Evolutionary conservation across 2,797 vertebrate genomes (phyloP), one percentile per base, ranked within the genome.

Genomic region (Neomorphus geoffroyi): DNA sequence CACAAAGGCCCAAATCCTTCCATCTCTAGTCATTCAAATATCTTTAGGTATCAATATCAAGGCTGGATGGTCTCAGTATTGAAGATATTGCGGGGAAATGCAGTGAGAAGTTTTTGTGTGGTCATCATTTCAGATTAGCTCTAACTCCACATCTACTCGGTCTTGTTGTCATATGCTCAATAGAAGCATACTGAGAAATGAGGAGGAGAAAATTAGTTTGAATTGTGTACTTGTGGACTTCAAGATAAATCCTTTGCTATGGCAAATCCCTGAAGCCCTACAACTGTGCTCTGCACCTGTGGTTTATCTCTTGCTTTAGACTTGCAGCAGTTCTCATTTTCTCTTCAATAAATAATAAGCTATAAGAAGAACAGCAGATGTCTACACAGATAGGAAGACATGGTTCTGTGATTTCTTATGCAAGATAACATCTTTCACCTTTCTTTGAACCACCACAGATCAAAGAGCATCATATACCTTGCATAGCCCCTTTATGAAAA

Each of bases 311-410:
- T 78, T 67, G 33, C 39, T 81, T 70, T 75, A 72, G 18, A n/a
- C 8, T 13, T 67, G 45, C 17, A 54, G 56, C 8, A 66, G 17
- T 58, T 89, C 32, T 93, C 32, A 33, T n/a, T 80, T 46, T 54
- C 41, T 94, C n/a, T 80, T 96, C 32, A 83, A 89, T 89, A 91
- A 93, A 48, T 90, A 77, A 78, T 80, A 65, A 45, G 2, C 24
- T 72, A 39, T 74, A 74, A 89, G 73, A 72, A 61, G 56, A 86
- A 22, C 50, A 80, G 57, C 43, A 83, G 41, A 30, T 80, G 7
- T 74, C 81, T 82, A 61, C 57, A 66, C 6, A 80, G 67, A 15
- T 48, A 51, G 30, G 41, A 78, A 74, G 57, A 80, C 18, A 65
- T 0, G 3, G 32, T 64, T 87, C 39, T 41, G 53, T 88, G 61